Evolutionary conservation across 2,888 invertebrate species (phyloP).

Genomic region (Leistus spinibarbis): DNA sequence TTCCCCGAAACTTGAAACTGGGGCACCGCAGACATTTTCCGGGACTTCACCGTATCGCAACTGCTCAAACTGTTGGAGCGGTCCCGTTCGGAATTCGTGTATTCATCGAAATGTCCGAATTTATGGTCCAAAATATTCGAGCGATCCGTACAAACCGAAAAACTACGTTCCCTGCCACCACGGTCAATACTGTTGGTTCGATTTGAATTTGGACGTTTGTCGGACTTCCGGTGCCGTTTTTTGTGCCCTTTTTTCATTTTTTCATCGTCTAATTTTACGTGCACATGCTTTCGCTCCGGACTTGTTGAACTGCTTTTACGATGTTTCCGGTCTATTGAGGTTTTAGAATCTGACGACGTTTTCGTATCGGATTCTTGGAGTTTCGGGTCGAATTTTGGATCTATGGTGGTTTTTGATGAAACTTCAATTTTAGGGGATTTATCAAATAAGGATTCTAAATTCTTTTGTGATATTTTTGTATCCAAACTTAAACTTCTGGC

Average conservation of each 20-base stretch:
- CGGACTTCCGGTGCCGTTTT: slow-evolving; percentile 52
- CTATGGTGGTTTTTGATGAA: slow-evolving; percentile 45
- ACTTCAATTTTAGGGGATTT: slow-evolving; percentile 44
- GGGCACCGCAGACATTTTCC: slow-evolving; percentile 70
- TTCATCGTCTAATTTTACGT: slow-evolving; percentile 49
- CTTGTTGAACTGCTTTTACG: slow-evolving; percentile 54
- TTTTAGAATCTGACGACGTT: slow-evolving; percentile 33
- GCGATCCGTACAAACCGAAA: slow-evolving; percentile 56
- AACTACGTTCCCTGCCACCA: slow-evolving; percentile 52
- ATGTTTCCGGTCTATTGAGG: slow-evolving; percentile 43
- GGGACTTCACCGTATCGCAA: slow-evolving; percentile 65
- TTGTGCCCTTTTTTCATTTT: slow-evolving; percentile 51
- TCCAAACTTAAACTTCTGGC: slow-evolving; percentile 39
- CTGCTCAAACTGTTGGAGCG: slow-evolving; percentile 69
- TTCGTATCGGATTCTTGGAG: slow-evolving; percentile 31
- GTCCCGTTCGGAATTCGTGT: slow-evolving; percentile 65
- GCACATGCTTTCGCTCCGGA: slow-evolving; percentile 54
- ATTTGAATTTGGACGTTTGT: slow-evolving; percentile 46
- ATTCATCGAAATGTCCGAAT: slow-evolving; percentile 51
- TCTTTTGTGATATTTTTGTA: slow-evolving; percentile 51
- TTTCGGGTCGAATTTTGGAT: slow-evolving; percentile 28
- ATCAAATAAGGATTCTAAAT: slow-evolving; percentile 51
- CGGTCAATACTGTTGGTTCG: slow-evolving; percentile 50
- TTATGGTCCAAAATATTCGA: slow-evolving; percentile 51
- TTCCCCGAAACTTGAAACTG: slow-evolving; percentile 64